Evolutionary conservation across 2,113 vertebrate species (phyloP).

Genomic region (Aramus guarauna): DNA sequence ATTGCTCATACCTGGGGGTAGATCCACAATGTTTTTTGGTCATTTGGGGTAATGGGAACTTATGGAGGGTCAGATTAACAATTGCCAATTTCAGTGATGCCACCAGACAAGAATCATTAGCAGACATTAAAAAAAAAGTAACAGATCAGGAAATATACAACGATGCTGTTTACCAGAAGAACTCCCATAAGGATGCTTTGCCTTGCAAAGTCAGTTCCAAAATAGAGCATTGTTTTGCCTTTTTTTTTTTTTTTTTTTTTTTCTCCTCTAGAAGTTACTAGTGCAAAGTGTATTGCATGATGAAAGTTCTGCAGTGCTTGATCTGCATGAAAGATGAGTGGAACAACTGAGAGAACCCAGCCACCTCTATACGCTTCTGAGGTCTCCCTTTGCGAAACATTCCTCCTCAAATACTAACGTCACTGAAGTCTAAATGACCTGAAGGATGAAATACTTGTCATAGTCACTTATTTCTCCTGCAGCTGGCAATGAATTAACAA

Average conservation of each 20-base stretch:
- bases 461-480: neutral
- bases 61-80: neutral
- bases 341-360: neutral
- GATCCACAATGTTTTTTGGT: neutral
- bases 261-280: neutral
- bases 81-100: neutral
- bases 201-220: neutral
- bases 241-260: neutral
- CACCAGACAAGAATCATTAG: neutral
- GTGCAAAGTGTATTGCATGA: neutral
- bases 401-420: neutral
- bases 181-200: neutral
- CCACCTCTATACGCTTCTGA: neutral
- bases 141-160: neutral
- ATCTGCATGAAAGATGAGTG: neutral
- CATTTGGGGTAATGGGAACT: neutral
- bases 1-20: fast-evolving
- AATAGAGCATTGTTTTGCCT: neutral
- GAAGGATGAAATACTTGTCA: neutral
- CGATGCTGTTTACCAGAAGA: neutral
- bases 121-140: neutral
- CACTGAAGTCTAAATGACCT: neutral
- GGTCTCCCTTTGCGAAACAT: neutral
- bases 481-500: neutral
- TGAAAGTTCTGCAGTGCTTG: neutral